A percentile compares a stretch with the other conserved stretches of the same genome.
phyloP scores from a whole-genome alignment of 2,113 vertebrate species.

The Trichechus manatus region DNA sequence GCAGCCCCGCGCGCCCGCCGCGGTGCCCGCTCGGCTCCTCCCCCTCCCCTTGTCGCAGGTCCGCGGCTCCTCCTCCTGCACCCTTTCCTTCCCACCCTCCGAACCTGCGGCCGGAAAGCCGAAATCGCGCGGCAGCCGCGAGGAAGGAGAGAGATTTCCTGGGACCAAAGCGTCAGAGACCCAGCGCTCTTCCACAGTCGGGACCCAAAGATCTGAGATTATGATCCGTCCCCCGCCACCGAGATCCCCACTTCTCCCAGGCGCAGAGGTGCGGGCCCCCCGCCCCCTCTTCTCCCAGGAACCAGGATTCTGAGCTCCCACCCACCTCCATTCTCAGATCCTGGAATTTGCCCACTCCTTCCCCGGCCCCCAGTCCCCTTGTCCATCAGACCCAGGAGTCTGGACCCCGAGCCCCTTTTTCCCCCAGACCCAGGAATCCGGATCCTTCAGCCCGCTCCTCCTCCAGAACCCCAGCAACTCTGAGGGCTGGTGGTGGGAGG shows the following conservation, averaged over 20 bases:
- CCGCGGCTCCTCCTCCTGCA: slow-evolving; percentile 71
- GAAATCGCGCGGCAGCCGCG: slow-evolving; percentile 8
- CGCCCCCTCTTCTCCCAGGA: neutral
- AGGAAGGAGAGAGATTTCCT: neutral
- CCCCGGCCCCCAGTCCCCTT: too few species aligned
- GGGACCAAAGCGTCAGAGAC: neutral
- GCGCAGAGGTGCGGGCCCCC: neutral
- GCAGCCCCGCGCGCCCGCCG: slow-evolving; percentile 72
- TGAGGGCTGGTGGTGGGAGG: neutral
- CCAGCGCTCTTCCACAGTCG: neutral
- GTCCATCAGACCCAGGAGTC: neutral
- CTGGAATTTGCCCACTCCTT: neutral
- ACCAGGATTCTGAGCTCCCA: neutral
- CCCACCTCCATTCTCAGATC: neutral
- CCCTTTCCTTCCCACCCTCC: neutral
- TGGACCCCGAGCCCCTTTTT: neutral
- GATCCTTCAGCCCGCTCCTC: too few species aligned
- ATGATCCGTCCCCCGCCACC: neutral
- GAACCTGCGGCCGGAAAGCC: slow-evolving; percentile 57
- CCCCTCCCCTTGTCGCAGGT: slow-evolving; percentile 71
- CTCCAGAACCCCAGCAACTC: neutral
- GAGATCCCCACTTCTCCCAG: neutral
- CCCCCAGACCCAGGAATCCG: neutral
- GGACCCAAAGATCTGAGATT: neutral
- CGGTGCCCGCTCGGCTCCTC: slow-evolving; percentile 76